These are phyloP conservation scores for Oscheius sp. DNA, from an alignment of 2,888 invertebrate species.

Conservation along the genomic window DNA sequence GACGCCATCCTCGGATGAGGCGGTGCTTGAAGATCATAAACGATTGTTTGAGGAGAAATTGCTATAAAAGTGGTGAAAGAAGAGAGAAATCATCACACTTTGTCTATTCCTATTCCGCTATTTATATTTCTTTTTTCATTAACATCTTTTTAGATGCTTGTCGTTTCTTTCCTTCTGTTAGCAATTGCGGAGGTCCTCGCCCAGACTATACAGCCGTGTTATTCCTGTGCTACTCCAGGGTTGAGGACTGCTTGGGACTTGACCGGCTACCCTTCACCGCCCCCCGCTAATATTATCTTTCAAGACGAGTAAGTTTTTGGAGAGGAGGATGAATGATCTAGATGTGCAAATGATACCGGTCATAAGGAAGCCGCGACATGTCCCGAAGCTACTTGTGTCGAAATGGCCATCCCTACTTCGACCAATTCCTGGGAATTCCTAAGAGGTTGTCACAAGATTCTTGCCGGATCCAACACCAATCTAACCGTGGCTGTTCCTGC, in stretches of 20 bases:
- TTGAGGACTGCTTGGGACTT: neutral
- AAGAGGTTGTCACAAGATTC: neutral
- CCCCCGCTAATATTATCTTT: neutral
- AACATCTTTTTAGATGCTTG: too few relatives aligned
- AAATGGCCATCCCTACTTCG: conserved; percentile 1
- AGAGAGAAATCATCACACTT: neutral
- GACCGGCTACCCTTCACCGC: conserved; percentile 2
- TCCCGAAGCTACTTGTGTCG: neutral
- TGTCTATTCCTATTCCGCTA: neutral
- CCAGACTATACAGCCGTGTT: too few relatives aligned
- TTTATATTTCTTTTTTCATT: neutral
- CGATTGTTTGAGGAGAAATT: conserved; percentile 16
- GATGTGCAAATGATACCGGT: neutral
- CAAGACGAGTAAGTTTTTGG: neutral
- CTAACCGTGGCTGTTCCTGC: neutral
- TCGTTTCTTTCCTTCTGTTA: neutral
- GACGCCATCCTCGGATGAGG: too few relatives aligned
- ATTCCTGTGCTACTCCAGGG: neutral
- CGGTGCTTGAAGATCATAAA: conserved; percentile 18
- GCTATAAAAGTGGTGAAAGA: conserved; percentile 5
- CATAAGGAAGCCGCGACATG: neutral
- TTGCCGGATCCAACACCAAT: neutral
- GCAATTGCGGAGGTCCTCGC: too few relatives aligned
- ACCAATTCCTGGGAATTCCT: neutral
- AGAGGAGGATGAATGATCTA: neutral